phyloP scores from a whole-genome alignment of 2,113 vertebrate genomes.

The Butorides virescens region DNA sequence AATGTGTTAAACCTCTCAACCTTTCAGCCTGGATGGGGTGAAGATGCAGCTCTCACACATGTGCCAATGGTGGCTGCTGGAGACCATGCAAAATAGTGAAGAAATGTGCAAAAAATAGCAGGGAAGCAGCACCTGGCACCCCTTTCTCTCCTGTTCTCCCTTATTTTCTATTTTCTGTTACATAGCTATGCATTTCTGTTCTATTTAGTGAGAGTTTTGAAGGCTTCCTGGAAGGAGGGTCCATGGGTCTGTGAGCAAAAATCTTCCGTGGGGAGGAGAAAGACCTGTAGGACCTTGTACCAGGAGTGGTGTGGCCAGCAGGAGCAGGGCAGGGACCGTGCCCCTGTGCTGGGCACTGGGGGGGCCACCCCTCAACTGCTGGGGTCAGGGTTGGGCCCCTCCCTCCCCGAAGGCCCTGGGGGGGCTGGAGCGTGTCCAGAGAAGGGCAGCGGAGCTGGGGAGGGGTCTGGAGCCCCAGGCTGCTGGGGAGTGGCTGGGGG shows the following conservation, averaged over 20 bases:
- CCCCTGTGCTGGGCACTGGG: too few species aligned
- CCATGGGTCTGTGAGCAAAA: not conserved
- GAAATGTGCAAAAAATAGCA: not conserved
- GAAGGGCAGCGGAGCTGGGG: too few species aligned
- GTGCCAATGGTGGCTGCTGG: not conserved
- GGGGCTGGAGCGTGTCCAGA: too few species aligned
- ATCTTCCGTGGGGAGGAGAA: not conserved
- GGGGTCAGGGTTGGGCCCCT: too few species aligned
- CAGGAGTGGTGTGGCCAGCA: too few species aligned
- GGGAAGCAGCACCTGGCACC: not conserved
- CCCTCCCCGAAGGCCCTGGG: too few species aligned
- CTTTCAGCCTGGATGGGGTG: too few species aligned
- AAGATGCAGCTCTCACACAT: not conserved
- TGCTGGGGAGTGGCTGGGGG: too few species aligned
- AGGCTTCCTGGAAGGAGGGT: not conserved
- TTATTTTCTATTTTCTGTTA: not conserved
- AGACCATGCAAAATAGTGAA: not conserved
- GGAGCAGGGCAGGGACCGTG: too few species aligned
- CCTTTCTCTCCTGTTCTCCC: not conserved
- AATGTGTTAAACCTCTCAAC: not conserved
- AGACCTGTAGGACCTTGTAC: not conserved
- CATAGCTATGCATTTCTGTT: not conserved
- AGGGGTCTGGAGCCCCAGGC: too few species aligned
- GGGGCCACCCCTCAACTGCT: too few species aligned
- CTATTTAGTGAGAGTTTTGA: not conserved